Percentiles rank a stretch among this genome's conserved stretches.
These are phyloP conservation scores for Enoplosus armatus DNA, from an alignment of 2,797 vertebrate genomes.

Conservation along the genomic window DNA sequence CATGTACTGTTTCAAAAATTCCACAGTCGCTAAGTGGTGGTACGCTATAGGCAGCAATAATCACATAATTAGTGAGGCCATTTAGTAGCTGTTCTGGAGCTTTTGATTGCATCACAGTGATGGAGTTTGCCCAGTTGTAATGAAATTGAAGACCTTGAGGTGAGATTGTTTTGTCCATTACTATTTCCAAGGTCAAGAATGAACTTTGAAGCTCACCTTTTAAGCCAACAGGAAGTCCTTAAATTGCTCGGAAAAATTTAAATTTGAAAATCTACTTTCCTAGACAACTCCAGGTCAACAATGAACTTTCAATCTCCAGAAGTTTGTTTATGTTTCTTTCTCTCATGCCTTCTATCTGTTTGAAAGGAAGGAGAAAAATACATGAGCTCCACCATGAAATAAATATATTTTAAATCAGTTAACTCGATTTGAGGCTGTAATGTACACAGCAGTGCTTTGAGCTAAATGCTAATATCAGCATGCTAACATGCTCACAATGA, in stretches of 20 bases:
- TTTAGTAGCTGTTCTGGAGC: neutral
- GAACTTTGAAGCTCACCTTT: neutral
- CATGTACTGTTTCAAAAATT: neutral
- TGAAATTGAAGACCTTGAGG: neutral
- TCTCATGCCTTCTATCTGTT: too few relatives aligned
- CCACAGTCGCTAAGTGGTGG: neutral
- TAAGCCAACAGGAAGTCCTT: neutral
- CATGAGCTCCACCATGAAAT: neutral
- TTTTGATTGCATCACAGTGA: neutral
- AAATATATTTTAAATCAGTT: neutral
- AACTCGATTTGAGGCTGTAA: neutral
- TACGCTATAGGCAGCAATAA: neutral
- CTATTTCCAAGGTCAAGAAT: neutral
- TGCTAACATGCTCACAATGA: neutral
- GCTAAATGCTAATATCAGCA: neutral
- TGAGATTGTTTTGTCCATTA: neutral
- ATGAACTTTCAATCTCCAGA: neutral
- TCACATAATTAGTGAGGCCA: too few relatives aligned
- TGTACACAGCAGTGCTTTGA: neutral
- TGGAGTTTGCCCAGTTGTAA: neutral
- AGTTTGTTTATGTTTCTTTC: neutral
- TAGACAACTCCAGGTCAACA: neutral
- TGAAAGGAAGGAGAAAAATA: too few relatives aligned
- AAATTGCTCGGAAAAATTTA: neutral
- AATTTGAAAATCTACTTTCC: neutral